A percentile compares a stretch with the other conserved stretches of the same genome.
Conservation (phyloP, 2,113 vertebrate species). For the Neofelis nebulosa region DNA sequence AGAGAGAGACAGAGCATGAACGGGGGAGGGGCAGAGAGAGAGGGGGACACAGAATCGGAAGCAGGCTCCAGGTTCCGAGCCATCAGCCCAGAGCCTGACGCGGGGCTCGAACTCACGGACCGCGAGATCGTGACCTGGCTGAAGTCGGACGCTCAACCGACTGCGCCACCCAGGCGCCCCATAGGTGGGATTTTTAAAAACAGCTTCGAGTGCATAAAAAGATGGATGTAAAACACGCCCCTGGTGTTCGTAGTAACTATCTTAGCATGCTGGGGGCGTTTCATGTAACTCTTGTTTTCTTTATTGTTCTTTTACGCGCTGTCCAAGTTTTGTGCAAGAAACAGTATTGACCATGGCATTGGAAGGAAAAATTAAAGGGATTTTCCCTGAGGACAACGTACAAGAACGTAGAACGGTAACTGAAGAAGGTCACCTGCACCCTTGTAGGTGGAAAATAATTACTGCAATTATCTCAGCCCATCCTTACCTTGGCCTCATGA, state of each 20-base stretch:
- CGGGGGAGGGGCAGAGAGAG: too few species aligned
- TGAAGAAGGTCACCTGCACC: neutral
- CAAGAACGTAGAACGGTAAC: neutral
- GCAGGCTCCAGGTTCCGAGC: too few species aligned
- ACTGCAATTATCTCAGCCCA: fast-evolving
- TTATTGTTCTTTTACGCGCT: neutral
- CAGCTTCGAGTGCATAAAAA: neutral
- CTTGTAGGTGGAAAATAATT: neutral
- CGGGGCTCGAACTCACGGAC: too few species aligned
- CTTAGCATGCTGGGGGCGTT: neutral
- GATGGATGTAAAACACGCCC: too few species aligned
- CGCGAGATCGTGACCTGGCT: too few species aligned
- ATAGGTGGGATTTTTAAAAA: neutral
- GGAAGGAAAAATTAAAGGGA: neutral
- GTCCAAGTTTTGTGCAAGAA: neutral
- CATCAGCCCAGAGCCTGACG: too few species aligned
- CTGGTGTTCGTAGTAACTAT: neutral
- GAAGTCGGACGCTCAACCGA: too few species aligned
- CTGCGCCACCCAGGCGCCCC: too few species aligned
- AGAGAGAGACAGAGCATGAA: too few species aligned
- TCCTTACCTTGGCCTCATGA: neutral
- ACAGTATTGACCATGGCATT: neutral
- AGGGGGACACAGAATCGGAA: too few species aligned
- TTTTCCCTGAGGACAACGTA: neutral
- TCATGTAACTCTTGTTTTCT: neutral